These are phyloP conservation scores for Drosophila pseudoananassae DNA, from an alignment of 1,140 invertebrate genomes.

Conservation along the genomic window DNA sequence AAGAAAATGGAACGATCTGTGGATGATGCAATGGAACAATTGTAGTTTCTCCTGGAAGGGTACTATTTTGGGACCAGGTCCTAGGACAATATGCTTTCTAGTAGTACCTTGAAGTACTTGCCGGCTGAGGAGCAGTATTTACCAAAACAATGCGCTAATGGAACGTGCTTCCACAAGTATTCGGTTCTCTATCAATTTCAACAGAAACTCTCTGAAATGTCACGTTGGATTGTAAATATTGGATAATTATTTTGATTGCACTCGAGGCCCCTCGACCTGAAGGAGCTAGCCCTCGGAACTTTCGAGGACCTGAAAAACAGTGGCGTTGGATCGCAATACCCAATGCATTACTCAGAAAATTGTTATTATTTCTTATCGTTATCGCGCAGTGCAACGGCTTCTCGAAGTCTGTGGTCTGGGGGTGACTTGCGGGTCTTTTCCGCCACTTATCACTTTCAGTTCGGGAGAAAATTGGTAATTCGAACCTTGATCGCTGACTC, in stretches of 20 bases:
- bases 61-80: no score
- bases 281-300: background rate
- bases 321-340: slow-evolving; percentile 3
- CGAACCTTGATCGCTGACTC: slow-evolving; percentile 35
- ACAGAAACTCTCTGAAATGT: slow-evolving; percentile 1
- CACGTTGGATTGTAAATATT: slow-evolving; percentile 12
- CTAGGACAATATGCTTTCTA: no score
- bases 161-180: background rate
- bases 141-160: background rate
- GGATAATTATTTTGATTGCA: slow-evolving; percentile 1
- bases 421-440: slow-evolving; percentile 28
- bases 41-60: background rate
- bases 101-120: no score
- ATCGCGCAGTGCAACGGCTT: slow-evolving; percentile 28
- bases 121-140: background rate
- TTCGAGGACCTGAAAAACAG: slow-evolving; percentile 2
- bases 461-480: background rate
- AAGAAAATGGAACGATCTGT: slow-evolving; percentile 15
- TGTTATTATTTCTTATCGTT: slow-evolving; percentile 12
- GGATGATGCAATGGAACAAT: slow-evolving; percentile 7
- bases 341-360: background rate
- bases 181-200: background rate
- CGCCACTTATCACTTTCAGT: slow-evolving; percentile 5
- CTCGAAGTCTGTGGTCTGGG: slow-evolving; percentile 17
- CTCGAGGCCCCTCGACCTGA: slow-evolving; percentile 2